A percentile compares a stretch with the other conserved stretches of the same genome.
Evolutionary conservation across 1,140 invertebrate genomes (phyloP).

Genomic region (Bemisia tabaci): DNA sequence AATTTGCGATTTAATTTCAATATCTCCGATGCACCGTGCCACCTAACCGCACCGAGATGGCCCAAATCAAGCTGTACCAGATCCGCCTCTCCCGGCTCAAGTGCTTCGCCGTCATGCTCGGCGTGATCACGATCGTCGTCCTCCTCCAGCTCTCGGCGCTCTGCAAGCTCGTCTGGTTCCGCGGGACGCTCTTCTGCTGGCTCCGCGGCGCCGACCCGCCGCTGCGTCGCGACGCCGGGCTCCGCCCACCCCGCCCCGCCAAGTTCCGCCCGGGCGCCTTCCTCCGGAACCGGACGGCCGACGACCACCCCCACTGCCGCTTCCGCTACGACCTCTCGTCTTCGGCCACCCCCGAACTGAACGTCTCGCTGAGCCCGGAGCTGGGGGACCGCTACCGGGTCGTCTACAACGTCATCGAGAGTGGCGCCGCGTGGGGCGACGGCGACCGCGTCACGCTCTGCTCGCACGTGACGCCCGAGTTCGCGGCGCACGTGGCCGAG

Average conservation of each 20-base stretch:
- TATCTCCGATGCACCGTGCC: too few relatives aligned
- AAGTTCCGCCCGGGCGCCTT: constrained; percentile 18
- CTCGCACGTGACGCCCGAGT: constrained; percentile 61
- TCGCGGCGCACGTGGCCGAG: constrained; percentile 51
- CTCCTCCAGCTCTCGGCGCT: not conserved
- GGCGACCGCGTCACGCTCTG: constrained; percentile 40
- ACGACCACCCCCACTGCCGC: constrained; percentile 41
- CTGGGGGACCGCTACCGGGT: constrained; percentile 40
- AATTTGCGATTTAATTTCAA: too few relatives aligned
- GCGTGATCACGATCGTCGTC: not conserved
- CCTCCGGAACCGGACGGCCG: constrained; percentile 26
- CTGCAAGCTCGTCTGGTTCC: not conserved
- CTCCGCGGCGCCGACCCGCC: not conserved
- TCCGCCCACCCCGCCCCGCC: too few relatives aligned
- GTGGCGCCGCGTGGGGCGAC: constrained; percentile 29
- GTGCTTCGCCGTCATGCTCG: not conserved
- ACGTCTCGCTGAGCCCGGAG: constrained; percentile 39
- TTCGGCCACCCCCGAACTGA: constrained; percentile 35
- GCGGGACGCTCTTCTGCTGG: not conserved
- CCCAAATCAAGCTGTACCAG: not conserved
- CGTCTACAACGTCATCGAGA: constrained; percentile 45
- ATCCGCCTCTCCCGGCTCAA: not conserved
- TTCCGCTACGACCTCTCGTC: constrained; percentile 43
- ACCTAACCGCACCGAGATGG: too few relatives aligned
- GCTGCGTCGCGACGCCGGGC: not conserved